These are phyloP conservation scores for Kryphioiulus occultus DNA, from an alignment of 2,888 invertebrate species.

Conservation along the genomic window DNA sequence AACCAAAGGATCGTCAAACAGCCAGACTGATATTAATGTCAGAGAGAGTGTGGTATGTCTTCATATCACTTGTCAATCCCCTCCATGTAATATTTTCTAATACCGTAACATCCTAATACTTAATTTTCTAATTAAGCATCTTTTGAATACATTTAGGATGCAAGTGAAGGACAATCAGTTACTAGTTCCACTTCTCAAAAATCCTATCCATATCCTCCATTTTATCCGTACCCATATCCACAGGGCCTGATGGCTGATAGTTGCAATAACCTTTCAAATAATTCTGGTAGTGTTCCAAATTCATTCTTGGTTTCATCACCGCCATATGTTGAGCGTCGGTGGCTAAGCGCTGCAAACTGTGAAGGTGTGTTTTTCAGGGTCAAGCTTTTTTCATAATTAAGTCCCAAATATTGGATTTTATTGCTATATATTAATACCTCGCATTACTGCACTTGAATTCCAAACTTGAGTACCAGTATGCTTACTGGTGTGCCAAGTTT, in stretches of 20 bases:
- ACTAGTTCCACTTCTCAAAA: slow-evolving; percentile 15
- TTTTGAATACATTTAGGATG: background rate
- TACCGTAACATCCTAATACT: background rate
- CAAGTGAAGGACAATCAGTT: background rate
- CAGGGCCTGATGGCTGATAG: background rate
- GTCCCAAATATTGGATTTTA: too few relatives aligned
- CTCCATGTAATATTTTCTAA: background rate
- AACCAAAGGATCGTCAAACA: background rate
- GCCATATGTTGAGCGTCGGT: background rate
- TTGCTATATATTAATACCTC: too few relatives aligned
- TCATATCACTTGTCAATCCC: background rate
- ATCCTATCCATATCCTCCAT: slow-evolving; percentile 46
- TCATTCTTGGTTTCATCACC: background rate
- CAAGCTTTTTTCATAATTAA: background rate
- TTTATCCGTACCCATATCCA: slow-evolving; percentile 49
- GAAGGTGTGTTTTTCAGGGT: background rate
- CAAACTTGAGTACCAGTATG: too few relatives aligned
- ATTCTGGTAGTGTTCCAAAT: background rate
- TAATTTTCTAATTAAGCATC: too few relatives aligned
- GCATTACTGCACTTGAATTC: too few relatives aligned
- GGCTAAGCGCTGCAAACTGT: background rate
- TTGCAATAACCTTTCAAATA: background rate
- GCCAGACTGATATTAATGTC: background rate
- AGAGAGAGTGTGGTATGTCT: background rate
- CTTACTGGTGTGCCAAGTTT: too few relatives aligned